Base-by-base conservation (phyloP, 1,140 invertebrate species). In the Nilaparvata lugens region DNA sequence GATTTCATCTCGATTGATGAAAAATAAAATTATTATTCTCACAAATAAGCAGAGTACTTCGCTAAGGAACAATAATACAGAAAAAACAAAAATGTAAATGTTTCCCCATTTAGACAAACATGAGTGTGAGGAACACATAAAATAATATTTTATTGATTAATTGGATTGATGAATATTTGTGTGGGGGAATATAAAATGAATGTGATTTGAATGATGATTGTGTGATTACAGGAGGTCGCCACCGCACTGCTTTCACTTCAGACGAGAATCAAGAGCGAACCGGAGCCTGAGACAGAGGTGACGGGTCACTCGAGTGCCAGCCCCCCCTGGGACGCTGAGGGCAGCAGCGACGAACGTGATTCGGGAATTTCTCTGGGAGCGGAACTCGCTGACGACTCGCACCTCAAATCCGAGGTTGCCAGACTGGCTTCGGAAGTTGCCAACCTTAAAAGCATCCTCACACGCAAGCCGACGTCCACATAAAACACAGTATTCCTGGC, bases 381-480 rank as follows among this genome's bases (percentile, higher is more conserved):
- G n/a, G 84, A 85, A 65, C 86, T 84, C 83, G 73, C 76, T 48
- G 66, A 68, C 24, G 82, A 81, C 65, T 72, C 69, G 19, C 85
- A 89, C 69, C 80, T 97, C 0, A 88, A 93, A 68, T 86, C 84
- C 0, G 87, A 95, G 73, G 76, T 97, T 64, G 88, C 91, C 56
- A 80, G 89, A 58, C 80, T 97, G 4, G 92, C 93, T 9, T 89
- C 87, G 1, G 95, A 97, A 73, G 91, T 97, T 42, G 92, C 90
- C n/a, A 87, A 84, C 62, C 81, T 97, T 0, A 90, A 93, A 64
- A 78, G 75, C 61, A 72, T 82, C 57, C 66, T 83, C 13, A 66
- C 67, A 16, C 64, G 65, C 43, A 70, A 70, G 51, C 31, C 31
- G 25, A 28, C 25, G 3, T 28, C 25, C 25, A 4, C 25, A 6